Evolutionary conservation across 2,797 vertebrate genomes (phyloP), one percentile per base, ranked within the genome.

Genomic region (Enteromius trimaculatus): DNA sequence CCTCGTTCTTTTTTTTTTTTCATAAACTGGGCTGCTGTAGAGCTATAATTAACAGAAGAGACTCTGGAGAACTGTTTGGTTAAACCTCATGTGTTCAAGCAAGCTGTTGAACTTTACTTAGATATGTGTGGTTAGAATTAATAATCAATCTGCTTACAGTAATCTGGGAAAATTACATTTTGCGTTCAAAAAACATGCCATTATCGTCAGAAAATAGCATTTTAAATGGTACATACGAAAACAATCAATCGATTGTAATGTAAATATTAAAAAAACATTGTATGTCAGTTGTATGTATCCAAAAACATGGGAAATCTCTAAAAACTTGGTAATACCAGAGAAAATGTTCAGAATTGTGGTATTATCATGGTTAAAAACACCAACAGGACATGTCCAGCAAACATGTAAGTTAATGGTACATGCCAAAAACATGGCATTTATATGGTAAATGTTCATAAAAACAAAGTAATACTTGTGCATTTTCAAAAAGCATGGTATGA

Each of bases 31-130:
- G 23, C 58, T 62, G 17, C 72, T 72, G 58, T 58, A 72, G 64
- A 42, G 21, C 76, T 77, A 60, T 80, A 85, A 87, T 85, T 85
- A 85, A 51, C 71, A 77, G 55, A 77, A 85, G 31, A 47, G 69
- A 71, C 76, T 44, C 39, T 5, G 42, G 77, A 65, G 77, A 64
- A 47, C 31, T 6, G 26, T 64, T 37, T 7, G 21, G 72, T 37
- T 75, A 58, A 58, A 74, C 17, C 70, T 10, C 47, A 72, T 72
- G 17, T 51, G 70, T 51, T 42, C n/a, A 3, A 44, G 55, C 75
- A 44, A 77, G 53, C 55, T 77, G 55, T 42, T 77, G 53, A 77
- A 29, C 4, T 31, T 76, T 23, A 39, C 37, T 44, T 55, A 11
- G 29, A 34, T 14, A 74, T 6, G 6, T 51, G 26, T 19, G 42